Evolutionary conservation across 2,888 invertebrate species (phyloP).

Genomic region (Anticlea derivata): DNA sequence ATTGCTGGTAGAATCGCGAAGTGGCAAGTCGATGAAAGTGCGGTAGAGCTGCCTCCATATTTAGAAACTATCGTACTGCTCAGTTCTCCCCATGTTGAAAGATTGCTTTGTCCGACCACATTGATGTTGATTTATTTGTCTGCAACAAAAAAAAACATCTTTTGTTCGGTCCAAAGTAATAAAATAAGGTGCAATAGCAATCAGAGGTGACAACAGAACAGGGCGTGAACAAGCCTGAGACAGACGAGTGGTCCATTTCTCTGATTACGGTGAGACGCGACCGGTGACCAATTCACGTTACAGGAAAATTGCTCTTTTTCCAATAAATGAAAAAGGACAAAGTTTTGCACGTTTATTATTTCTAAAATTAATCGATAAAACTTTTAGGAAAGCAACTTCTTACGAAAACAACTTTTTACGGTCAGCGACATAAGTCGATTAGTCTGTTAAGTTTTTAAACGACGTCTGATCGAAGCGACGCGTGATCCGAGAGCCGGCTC

Average conservation of each 20-base stretch:
- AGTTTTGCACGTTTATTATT: too few relatives aligned
- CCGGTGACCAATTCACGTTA: conserved; percentile 18
- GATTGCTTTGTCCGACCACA: conserved; percentile 30
- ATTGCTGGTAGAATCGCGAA: conserved; percentile 74
- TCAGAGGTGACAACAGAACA: conserved; percentile 39
- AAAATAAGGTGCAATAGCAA: conserved; percentile 42
- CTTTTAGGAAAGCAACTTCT: too few relatives aligned
- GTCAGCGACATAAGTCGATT: too few relatives aligned
- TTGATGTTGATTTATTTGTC: conserved; percentile 39
- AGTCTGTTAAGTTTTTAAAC: too few relatives aligned
- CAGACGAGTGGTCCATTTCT: conserved; percentile 63
- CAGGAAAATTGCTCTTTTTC: conserved; percentile 16
- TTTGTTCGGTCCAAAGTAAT: conserved; percentile 38
- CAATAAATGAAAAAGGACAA: conserved; percentile 3
- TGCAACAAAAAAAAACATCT: conserved; percentile 49
- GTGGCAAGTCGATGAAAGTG: conserved; percentile 70
- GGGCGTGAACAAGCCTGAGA: conserved; percentile 45
- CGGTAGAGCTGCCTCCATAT: conserved; percentile 75
- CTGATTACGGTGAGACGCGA: conserved; percentile 61
- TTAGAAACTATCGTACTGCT: conserved; percentile 36
- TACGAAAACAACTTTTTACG: too few relatives aligned
- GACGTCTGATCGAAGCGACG: too few relatives aligned
- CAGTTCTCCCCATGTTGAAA: conserved; percentile 35
- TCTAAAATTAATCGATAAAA: too few relatives aligned
- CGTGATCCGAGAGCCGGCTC: too few relatives aligned